phyloP scores from a whole-genome alignment of 2,888 invertebrate species.

The Hyppa rectilinea region DNA sequence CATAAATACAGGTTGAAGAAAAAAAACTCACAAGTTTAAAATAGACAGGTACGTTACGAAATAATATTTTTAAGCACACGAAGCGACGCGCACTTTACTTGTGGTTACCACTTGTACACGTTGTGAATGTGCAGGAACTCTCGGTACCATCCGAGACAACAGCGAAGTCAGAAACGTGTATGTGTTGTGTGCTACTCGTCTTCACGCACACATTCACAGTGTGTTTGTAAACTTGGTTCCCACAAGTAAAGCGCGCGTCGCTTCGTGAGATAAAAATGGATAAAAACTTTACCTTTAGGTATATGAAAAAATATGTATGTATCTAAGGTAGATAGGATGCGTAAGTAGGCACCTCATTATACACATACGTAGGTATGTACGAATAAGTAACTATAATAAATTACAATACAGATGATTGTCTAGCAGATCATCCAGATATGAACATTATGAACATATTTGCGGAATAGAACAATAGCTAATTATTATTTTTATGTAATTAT shows the following conservation, averaged over 20 bases:
- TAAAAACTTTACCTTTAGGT: too few species aligned
- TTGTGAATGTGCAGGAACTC: too few species aligned
- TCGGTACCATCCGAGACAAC: too few species aligned
- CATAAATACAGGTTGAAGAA: not conserved
- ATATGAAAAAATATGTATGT: constrained; percentile 11
- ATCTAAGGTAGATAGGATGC: not conserved
- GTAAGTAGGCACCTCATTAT: constrained; percentile 13
- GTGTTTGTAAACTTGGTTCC: too few species aligned
- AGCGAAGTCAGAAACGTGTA: too few species aligned
- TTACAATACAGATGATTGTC: constrained; percentile 29
- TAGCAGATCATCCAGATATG: constrained; percentile 32
- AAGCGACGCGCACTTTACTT: too few species aligned
- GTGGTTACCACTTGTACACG: too few species aligned
- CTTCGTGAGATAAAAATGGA: too few species aligned
- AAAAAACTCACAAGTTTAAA: constrained; percentile 13
- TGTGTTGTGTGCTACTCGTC: too few species aligned
- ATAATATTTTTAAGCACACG: too few species aligned
- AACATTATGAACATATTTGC: constrained; percentile 33
- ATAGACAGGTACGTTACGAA: not conserved
- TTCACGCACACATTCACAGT: too few species aligned
- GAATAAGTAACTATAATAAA: constrained; percentile 31
- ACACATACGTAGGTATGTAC: not conserved
- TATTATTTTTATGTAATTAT: constrained; percentile 24
- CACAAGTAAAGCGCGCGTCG: too few species aligned
- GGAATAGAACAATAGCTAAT: constrained; percentile 44